These are phyloP conservation scores for Archivesica marissinica DNA, from an alignment of 1,140 invertebrate species.

Conservation along the genomic window DNA sequence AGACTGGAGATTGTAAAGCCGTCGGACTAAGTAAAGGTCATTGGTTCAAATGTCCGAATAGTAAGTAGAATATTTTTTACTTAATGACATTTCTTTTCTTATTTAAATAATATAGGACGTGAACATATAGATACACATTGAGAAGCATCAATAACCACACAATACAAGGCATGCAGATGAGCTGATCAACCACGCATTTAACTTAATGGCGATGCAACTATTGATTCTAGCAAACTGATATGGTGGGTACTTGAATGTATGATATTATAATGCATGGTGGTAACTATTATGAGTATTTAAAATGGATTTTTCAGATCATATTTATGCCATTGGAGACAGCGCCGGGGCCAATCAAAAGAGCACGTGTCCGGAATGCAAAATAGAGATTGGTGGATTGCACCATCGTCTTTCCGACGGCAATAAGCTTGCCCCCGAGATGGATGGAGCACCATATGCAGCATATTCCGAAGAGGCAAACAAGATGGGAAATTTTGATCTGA, in stretches of 20 bases:
- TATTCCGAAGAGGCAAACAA: conserved; percentile 80
- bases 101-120: background rate
- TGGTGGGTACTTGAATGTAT: too few species aligned
- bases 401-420: conserved; percentile 86
- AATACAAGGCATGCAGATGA: too few species aligned
- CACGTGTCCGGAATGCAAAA: conserved; percentile 88
- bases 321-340: conserved; percentile 89
- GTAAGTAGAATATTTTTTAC: conserved; percentile 60
- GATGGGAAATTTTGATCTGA: conserved; percentile 60
- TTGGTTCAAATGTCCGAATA: conserved; percentile 91
- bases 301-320: conserved; percentile 87
- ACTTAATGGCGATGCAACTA: too few species aligned
- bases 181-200: too few species aligned
- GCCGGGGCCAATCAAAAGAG: conserved; percentile 87
- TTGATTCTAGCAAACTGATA: too few species aligned
- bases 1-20: conserved; percentile 86
- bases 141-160: too few species aligned
- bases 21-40: conserved; percentile 87
- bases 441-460: conserved; percentile 78
- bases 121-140: too few species aligned
- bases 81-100: background rate
- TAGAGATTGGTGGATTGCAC: conserved; percentile 86
- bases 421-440: conserved; percentile 84
- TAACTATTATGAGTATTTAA: too few species aligned
- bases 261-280: too few species aligned